Percentiles rank a stretch among this genome's conserved stretches.
phyloP scores from a whole-genome alignment of 2,888 invertebrate species.

The Pseudococcus longispinus region DNA sequence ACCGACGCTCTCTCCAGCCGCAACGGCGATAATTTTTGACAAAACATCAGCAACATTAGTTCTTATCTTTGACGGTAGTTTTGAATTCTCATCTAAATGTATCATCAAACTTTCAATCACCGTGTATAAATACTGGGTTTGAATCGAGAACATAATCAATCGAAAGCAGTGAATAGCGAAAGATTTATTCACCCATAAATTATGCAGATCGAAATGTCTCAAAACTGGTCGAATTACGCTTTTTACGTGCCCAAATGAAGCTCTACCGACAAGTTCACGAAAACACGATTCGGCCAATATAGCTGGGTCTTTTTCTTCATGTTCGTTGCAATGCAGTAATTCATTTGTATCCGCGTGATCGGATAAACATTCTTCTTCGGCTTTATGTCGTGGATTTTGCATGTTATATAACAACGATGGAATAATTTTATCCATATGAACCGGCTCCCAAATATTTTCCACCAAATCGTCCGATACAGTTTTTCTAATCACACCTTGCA shows the following conservation, averaged over 20 bases:
- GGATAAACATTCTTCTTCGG: slow-evolving; percentile 21
- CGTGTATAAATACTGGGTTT: slow-evolving; percentile 97
- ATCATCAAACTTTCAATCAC: slow-evolving; percentile 97
- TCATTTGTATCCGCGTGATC: slow-evolving; percentile 21
- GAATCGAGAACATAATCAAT: slow-evolving; percentile 97
- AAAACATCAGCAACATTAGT: slow-evolving; percentile 94
- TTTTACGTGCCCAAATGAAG: slow-evolving; percentile 92
- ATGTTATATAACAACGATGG: slow-evolving; percentile 97
- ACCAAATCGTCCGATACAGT: slow-evolving; percentile 98
- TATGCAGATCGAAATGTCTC: slow-evolving; percentile 92
- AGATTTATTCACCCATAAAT: slow-evolving; percentile 93
- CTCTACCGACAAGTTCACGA: slow-evolving; percentile 91
- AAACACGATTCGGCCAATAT: slow-evolving; percentile 92
- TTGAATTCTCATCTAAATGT: slow-evolving; percentile 80
- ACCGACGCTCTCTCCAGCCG: slow-evolving; percentile 90
- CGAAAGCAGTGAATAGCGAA: slow-evolving; percentile 96
- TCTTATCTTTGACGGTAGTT: slow-evolving; percentile 74
- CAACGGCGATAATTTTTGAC: slow-evolving; percentile 94
- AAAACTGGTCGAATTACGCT: slow-evolving; percentile 86
- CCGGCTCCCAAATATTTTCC: slow-evolving; percentile 98
- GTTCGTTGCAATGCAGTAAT: slow-evolving; percentile 26
- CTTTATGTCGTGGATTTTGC: slow-evolving; percentile 66
- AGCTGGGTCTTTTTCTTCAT: slow-evolving; percentile 67
- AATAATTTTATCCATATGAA: slow-evolving; percentile 99
- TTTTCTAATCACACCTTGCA: slow-evolving; percentile 94